These are phyloP conservation scores for Liposcelis brunnea DNA, from an alignment of 2,888 invertebrate species.

Conservation along the genomic window DNA sequence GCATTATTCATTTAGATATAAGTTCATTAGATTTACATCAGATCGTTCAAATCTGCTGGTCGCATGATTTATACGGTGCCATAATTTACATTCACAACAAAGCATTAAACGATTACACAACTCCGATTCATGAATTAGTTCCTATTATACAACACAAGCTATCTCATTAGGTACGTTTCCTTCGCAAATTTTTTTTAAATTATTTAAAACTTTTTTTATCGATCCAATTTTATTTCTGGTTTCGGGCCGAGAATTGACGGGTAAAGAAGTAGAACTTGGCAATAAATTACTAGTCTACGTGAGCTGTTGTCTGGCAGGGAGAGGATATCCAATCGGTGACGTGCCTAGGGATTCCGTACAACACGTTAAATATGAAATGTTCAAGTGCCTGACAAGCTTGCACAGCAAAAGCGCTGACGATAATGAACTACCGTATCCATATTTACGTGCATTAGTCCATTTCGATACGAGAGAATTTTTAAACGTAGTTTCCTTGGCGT, in stretches of 20 bases:
- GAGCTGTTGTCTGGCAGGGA: slow-evolving; percentile 72
- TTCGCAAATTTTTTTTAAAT: no score
- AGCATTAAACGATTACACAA: slow-evolving; percentile 55
- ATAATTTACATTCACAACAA: slow-evolving; percentile 55
- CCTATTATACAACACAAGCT: slow-evolving; percentile 33
- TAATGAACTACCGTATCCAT: slow-evolving; percentile 49
- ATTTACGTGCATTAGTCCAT: slow-evolving; percentile 51
- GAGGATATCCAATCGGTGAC: slow-evolving; percentile 62
- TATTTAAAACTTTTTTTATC: no score
- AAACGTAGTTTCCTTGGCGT: slow-evolving; percentile 69
- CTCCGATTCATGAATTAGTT: slow-evolving; percentile 51
- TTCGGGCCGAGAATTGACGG: slow-evolving; percentile 20
- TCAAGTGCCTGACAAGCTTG: slow-evolving; percentile 47
- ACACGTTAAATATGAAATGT: slow-evolving; percentile 55
- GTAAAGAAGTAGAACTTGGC: slow-evolving; percentile 38
- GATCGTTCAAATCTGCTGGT: slow-evolving; percentile 39
- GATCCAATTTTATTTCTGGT: no score
- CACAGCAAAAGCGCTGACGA: slow-evolving; percentile 41
- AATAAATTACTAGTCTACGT: slow-evolving; percentile 73
- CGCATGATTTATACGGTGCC: slow-evolving; percentile 46
- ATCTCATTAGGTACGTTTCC: no score
- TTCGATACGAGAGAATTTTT: slow-evolving; percentile 75
- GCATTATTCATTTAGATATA: slow-evolving; percentile 55
- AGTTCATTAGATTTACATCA: slow-evolving; percentile 61
- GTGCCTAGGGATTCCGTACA: slow-evolving; percentile 42